A percentile compares a stretch with the other conserved stretches of the same genome.
Evolutionary conservation across 2,797 vertebrate genomes (phyloP).

Genomic region (Decapterus maruadsi): DNA sequence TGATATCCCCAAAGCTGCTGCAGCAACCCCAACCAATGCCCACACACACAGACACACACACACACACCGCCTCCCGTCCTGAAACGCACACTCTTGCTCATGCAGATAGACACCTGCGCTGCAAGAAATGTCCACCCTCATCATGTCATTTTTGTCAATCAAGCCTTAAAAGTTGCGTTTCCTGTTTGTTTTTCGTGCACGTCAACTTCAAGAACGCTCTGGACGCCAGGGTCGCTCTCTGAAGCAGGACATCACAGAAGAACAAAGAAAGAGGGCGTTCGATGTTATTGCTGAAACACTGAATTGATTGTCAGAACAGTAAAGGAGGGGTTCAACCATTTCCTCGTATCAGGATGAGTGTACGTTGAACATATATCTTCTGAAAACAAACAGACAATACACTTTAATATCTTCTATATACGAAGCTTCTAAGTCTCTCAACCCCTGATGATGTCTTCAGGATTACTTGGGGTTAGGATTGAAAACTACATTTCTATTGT

Average conservation of each 20-base stretch:
- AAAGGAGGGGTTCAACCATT: not conserved
- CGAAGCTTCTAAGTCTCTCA: too few relatives aligned
- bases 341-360: not conserved
- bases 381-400: not conserved
- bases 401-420: not conserved
- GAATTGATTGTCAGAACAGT: not conserved
- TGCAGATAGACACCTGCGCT: conserved; percentile 29
- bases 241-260: too few relatives aligned
- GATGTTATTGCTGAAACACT: not conserved
- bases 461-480: not conserved
- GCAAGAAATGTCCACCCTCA: conserved; percentile 20
- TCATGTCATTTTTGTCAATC: not conserved
- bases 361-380: not conserved
- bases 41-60: conserved; percentile 28
- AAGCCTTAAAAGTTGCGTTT: conserved; percentile 16
- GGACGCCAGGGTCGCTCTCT: not conserved
- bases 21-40: conserved; percentile 27
- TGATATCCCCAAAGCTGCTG: conserved; percentile 79
- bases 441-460: not conserved
- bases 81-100: conserved; percentile 3
- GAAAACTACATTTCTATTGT: not conserved
- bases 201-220: too few relatives aligned
- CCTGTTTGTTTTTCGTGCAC: not conserved
- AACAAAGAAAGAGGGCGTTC: not conserved
- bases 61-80: conserved; percentile 9